Conservation (phyloP, 1,140 invertebrate genomes). For the Dreissena rostriformis region DNA sequence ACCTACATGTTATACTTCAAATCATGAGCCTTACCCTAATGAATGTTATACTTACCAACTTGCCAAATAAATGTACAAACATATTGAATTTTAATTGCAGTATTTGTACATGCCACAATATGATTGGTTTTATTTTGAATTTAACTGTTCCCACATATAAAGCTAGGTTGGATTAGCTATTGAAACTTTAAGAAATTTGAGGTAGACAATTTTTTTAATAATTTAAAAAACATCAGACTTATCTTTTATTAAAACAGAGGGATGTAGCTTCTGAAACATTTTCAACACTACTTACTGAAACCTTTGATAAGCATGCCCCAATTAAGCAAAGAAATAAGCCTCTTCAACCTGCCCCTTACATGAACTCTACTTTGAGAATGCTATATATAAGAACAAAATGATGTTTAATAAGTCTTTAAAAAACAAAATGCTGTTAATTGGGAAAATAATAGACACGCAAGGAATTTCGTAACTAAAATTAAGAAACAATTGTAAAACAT, state of each 20-base stretch:
- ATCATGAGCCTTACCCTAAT: slow-evolving; percentile 21
- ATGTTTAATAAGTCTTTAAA: slow-evolving; percentile 40
- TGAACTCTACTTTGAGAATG: slow-evolving; percentile 38
- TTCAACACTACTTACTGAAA: slow-evolving; percentile 1
- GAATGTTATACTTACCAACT: slow-evolving; percentile 25
- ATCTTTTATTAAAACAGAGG: slow-evolving; percentile 27
- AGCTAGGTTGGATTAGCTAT: slow-evolving; percentile 23
- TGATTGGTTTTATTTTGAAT: slow-evolving; percentile 35
- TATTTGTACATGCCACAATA: slow-evolving; percentile 21
- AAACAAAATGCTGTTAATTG: slow-evolving; percentile 34
- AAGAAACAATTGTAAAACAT: slow-evolving; percentile 35
- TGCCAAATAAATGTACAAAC: slow-evolving; percentile 14
- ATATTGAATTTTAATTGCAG: slow-evolving; percentile 23
- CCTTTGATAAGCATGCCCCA: slow-evolving; percentile 35
- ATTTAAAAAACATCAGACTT: slow-evolving; percentile 18
- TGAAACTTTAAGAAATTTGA: slow-evolving; percentile 34
- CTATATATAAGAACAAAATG: slow-evolving; percentile 42
- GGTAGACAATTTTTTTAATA: slow-evolving; percentile 13
- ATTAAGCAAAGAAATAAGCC: slow-evolving; percentile 41
- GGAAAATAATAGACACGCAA: slow-evolving; percentile 40
- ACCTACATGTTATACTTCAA: slow-evolving; percentile 14
- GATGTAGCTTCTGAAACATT: slow-evolving; percentile 23
- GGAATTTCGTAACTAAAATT: slow-evolving; percentile 27
- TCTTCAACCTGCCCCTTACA: slow-evolving; percentile 23
- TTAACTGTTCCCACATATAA: slow-evolving; percentile 20